Percentiles rank a stretch among this genome's conserved stretches.
phyloP scores from a whole-genome alignment of 35 echinoderm and acorn worm species.

The Anneissia japonica region DNA sequence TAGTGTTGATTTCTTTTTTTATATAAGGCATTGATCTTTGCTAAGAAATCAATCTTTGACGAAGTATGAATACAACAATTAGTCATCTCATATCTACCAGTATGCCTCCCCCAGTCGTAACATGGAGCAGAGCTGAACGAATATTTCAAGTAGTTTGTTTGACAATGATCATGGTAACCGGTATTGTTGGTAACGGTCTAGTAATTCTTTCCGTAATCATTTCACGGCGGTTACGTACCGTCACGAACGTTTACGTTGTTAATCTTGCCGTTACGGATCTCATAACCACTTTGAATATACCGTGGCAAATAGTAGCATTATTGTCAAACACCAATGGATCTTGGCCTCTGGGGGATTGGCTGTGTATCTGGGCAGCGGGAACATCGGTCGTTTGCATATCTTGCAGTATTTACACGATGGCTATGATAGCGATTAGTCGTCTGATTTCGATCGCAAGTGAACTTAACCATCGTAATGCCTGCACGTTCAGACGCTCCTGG shows the following conservation, averaged over 20 bases:
- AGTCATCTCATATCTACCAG: too few species aligned
- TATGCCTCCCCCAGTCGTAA: background rate
- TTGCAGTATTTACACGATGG: constrained; percentile 33
- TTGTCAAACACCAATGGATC: background rate
- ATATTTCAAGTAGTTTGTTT: background rate
- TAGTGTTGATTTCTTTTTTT: too few species aligned
- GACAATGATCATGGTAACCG: constrained; percentile 5
- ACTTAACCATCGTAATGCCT: background rate
- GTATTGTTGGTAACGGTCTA: constrained; percentile 39
- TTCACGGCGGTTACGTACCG: constrained; percentile 21
- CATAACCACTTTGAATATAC: constrained; percentile 26
- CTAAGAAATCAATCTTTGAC: too few species aligned
- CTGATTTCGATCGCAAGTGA: background rate
- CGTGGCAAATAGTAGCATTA: constrained; percentile 22
- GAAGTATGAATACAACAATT: too few species aligned
- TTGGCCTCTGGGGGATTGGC: constrained; percentile 34
- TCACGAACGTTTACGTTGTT: constrained; percentile 46
- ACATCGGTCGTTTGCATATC: background rate
- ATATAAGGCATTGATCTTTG: too few species aligned
- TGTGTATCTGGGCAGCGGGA: constrained; percentile 10
- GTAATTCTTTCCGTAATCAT: constrained; percentile 34
- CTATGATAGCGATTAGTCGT: constrained; percentile 37
- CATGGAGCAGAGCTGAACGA: background rate
- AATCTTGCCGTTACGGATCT: constrained; percentile 38
- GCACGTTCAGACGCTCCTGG: background rate